phyloP scores from a whole-genome alignment of 2,113 vertebrate genomes.

The Sorex fumeus region DNA sequence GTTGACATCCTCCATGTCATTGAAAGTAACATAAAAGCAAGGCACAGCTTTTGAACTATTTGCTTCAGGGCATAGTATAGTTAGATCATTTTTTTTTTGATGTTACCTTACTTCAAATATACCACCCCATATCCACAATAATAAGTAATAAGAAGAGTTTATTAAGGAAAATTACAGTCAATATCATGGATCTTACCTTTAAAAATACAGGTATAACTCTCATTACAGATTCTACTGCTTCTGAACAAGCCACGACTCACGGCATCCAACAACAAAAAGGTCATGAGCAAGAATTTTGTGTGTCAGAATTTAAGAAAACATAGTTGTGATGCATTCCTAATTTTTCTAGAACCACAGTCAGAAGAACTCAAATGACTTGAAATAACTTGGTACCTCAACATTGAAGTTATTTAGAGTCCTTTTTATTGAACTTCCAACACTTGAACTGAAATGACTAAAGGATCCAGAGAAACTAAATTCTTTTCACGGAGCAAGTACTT shows the following conservation, averaged over 20 bases:
- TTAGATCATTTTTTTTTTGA: constrained; percentile 2
- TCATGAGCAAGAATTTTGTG: background rate
- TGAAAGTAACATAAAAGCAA: background rate
- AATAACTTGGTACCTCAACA: background rate
- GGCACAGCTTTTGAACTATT: background rate
- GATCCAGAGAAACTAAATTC: no score
- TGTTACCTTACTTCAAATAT: background rate
- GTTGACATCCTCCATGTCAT: background rate
- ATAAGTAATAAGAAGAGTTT: background rate
- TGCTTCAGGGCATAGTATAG: background rate
- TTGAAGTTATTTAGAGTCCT: background rate
- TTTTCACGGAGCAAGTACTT: background rate
- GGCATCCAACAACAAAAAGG: background rate
- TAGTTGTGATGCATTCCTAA: background rate
- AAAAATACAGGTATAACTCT: background rate
- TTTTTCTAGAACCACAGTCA: background rate
- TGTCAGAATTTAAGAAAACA: background rate
- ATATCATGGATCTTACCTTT: background rate
- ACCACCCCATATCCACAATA: background rate
- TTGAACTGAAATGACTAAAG: background rate
- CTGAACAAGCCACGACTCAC: background rate
- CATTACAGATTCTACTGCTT: background rate
- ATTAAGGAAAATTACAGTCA: background rate
- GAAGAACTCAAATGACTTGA: background rate
- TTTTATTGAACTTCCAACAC: background rate